Conservation (phyloP, 2,888 invertebrate species). For the Athripsodes cinereus region DNA sequence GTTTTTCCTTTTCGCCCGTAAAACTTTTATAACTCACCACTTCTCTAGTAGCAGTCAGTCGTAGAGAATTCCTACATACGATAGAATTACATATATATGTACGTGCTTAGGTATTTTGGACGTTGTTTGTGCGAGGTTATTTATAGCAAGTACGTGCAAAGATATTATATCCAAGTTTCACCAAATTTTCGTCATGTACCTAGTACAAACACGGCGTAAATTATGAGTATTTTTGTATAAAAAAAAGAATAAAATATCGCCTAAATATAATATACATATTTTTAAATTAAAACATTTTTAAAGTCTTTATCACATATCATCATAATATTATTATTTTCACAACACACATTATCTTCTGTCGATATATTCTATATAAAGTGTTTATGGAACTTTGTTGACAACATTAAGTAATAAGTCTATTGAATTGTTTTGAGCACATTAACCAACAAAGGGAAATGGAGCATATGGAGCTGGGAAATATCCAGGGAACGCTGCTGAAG, state of each 20-base stretch:
- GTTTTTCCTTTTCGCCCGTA: constrained; percentile 21
- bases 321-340: no score
- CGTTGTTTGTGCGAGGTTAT: constrained; percentile 22
- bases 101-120: not conserved
- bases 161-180: constrained; percentile 21
- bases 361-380: not conserved
- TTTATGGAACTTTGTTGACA: not conserved
- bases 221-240: constrained; percentile 1
- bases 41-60: constrained; percentile 7
- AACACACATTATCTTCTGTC: not conserved
- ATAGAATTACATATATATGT: no score
- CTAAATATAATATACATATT: not conserved
- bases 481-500: constrained; percentile 65
- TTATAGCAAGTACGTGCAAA: constrained; percentile 25
- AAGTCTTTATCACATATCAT: not conserved
- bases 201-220: not conserved
- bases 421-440: constrained; percentile 33
- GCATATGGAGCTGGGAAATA: constrained; percentile 72
- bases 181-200: constrained; percentile 10
- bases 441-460: constrained; percentile 73
- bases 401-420: constrained; percentile 63
- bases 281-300: not conserved
- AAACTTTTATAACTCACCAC: constrained; percentile 27
- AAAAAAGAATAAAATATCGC: not conserved
- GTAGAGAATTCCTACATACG: no score